Percentiles rank a stretch among this genome's conserved stretches.
Evolutionary conservation across 2,113 vertebrate species (phyloP).

Genomic region (Leucoraja erinaceus): DNA sequence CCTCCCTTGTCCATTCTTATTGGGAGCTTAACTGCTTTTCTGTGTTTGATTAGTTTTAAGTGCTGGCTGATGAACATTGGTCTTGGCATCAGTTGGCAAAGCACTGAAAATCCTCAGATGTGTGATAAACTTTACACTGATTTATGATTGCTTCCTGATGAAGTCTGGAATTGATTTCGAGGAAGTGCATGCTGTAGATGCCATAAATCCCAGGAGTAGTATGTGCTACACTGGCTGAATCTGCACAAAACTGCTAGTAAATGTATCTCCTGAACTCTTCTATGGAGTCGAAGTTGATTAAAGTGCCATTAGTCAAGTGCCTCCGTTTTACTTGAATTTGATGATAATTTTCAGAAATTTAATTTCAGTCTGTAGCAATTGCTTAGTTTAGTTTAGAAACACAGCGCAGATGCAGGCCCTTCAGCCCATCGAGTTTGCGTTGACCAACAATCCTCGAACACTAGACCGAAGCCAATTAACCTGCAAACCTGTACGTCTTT

Average conservation of each 20-base stretch:
- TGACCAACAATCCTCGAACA: too few species aligned
- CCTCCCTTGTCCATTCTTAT: background rate
- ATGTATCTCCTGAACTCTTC: background rate
- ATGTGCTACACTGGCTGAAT: constrained; percentile 17
- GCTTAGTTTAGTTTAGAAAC: too few species aligned
- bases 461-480: too few species aligned
- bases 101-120: background rate
- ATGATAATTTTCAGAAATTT: background rate
- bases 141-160: constrained; percentile 31
- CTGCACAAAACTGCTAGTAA: background rate
- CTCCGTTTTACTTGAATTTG: constrained; percentile 4
- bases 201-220: background rate
- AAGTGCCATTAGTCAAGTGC: background rate
- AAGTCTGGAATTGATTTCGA: constrained; percentile 23
- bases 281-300: background rate
- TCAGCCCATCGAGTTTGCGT: too few species aligned
- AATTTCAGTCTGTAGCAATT: background rate
- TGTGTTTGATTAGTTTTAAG: constrained; percentile 17
- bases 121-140: constrained; percentile 20
- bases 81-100: background rate
- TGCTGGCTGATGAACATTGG: background rate
- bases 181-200: background rate
- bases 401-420: too few species aligned
- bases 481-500: too few species aligned
- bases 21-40: background rate